These are phyloP conservation scores for Pseudotriccus pelzelni DNA, from an alignment of 2,797 vertebrate species.

Conservation along the genomic window DNA sequence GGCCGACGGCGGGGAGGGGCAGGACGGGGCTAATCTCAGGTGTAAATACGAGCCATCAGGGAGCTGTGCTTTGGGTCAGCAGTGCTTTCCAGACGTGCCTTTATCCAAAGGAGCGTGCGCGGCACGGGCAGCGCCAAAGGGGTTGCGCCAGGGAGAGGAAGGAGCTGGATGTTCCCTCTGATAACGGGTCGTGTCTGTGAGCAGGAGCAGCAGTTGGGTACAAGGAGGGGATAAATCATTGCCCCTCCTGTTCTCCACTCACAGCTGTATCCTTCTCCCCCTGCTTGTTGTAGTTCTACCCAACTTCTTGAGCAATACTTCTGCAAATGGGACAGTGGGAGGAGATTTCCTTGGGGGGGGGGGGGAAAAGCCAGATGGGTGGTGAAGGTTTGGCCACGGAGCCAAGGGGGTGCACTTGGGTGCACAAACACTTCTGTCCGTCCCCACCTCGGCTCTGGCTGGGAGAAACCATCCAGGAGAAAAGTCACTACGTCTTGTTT, in stretches of 20 bases:
- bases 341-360: background rate
- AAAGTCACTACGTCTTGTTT: background rate
- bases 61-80: background rate
- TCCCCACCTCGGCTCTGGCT: background rate
- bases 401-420: background rate
- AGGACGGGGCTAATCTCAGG: slow-evolving; percentile 50
- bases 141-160: background rate
- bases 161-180: background rate
- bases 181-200: background rate
- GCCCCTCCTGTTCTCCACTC: background rate
- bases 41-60: background rate
- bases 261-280: background rate
- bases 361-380: background rate
- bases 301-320: background rate
- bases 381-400: background rate
- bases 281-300: background rate
- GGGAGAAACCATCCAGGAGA: background rate
- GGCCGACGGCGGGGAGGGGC: background rate
- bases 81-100: slow-evolving; percentile 51
- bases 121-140: slow-evolving; percentile 9
- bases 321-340: background rate
- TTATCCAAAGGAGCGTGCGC: background rate
- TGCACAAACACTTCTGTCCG: background rate
- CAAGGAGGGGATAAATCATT: background rate
- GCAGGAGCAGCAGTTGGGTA: background rate